Evolutionary conservation across 2,888 invertebrate genomes (phyloP).

Genomic region (Spilarctia lutea): DNA sequence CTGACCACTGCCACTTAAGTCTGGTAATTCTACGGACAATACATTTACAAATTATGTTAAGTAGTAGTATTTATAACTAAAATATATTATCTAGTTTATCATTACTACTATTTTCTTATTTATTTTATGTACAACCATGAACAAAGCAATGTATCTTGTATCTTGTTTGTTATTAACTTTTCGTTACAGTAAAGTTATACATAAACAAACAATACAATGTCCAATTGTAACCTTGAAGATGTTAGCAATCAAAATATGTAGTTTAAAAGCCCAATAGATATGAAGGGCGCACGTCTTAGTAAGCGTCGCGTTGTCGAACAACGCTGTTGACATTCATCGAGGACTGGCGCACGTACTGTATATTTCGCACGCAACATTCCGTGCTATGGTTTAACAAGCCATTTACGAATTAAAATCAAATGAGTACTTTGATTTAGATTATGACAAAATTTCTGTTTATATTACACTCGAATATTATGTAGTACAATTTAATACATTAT

Average conservation of each 20-base stretch:
- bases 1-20: too few species aligned
- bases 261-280: slow-evolving; percentile 30
- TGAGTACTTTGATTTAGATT: neutral
- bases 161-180: neutral
- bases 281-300: slow-evolving; percentile 39
- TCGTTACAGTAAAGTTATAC: neutral
- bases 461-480: neutral
- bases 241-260: slow-evolving; percentile 10
- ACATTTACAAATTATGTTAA: too few species aligned
- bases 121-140: too few species aligned
- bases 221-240: slow-evolving; percentile 10
- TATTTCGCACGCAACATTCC: slow-evolving; percentile 48
- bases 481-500: neutral
- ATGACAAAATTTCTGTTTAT: neutral
- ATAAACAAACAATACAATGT: neutral
- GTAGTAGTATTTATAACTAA: too few species aligned
- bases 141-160: too few species aligned
- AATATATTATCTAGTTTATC: too few species aligned
- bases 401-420: slow-evolving; percentile 1
- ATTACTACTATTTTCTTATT: too few species aligned
- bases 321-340: slow-evolving; percentile 21
- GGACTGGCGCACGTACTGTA: slow-evolving; percentile 31
- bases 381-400: slow-evolving; percentile 31
- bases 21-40: too few species aligned
- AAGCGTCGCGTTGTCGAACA: neutral